A percentile compares a stretch with the other conserved stretches of the same genome.
Conservation (phyloP, 2,888 invertebrate genomes). For the Cantharis rufa region DNA sequence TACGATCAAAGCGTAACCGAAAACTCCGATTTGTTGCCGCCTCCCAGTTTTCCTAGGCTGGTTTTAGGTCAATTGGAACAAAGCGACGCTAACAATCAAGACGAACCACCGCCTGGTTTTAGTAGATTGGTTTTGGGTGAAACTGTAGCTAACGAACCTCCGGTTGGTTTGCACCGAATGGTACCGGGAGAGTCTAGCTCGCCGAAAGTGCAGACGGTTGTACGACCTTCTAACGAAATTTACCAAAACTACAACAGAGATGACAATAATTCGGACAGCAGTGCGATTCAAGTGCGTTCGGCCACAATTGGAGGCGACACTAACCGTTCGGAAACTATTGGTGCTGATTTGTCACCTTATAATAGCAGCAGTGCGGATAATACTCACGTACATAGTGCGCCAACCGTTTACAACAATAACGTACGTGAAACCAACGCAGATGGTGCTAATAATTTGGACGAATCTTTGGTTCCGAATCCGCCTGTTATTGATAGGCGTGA, state of each 20-base stretch:
- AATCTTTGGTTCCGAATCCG: slow-evolving; percentile 7
- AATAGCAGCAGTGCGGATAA: slow-evolving; percentile 14
- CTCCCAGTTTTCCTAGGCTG: slow-evolving; percentile 67
- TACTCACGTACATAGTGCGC: slow-evolving; percentile 19
- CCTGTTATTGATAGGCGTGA: slow-evolving; percentile 37
- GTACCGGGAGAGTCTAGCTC: slow-evolving; percentile 66
- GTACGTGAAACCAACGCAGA: slow-evolving; percentile 60
- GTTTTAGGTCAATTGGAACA: slow-evolving; percentile 68
- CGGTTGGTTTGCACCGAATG: slow-evolving; percentile 64
- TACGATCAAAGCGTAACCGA: slow-evolving; percentile 30
- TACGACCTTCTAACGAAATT: background rate
- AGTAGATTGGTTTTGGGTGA: slow-evolving; percentile 68
- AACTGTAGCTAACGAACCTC: slow-evolving; percentile 48
- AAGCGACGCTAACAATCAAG: slow-evolving; percentile 46
- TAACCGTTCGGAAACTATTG: slow-evolving; percentile 46
- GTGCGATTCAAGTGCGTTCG: slow-evolving; percentile 46
- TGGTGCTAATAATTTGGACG: slow-evolving; percentile 50
- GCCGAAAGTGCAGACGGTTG: slow-evolving; percentile 41
- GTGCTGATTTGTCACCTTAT: slow-evolving; percentile 38
- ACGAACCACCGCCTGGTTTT: slow-evolving; percentile 66
- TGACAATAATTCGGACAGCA: background rate
- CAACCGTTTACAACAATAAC: slow-evolving; percentile 22
- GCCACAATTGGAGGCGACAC: slow-evolving; percentile 55
- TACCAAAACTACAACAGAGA: background rate
- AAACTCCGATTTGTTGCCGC: slow-evolving; percentile 59